phyloP scores from a whole-genome alignment of 2,113 vertebrate species.

The Hippopotamus amphibius region DNA sequence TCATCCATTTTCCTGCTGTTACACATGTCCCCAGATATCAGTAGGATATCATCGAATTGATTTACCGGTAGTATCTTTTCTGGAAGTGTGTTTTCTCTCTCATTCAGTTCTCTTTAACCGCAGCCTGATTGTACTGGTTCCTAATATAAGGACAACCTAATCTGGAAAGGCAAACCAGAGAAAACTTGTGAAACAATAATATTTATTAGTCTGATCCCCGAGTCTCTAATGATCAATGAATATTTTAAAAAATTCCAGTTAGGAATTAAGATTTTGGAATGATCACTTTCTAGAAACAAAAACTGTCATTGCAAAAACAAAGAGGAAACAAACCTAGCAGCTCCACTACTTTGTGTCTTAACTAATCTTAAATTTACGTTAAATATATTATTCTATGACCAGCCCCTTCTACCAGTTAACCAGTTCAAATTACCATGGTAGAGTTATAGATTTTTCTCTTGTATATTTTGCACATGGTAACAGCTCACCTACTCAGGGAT shows the following conservation, averaged over 20 bases:
- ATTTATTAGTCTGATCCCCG: background rate
- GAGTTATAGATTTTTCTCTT: background rate
- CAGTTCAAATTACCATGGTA: background rate
- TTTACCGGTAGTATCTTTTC: background rate
- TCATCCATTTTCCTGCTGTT: background rate
- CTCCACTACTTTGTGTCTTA: background rate
- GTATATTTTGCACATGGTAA: background rate
- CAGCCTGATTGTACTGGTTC: background rate
- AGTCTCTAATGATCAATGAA: background rate
- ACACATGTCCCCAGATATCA: background rate
- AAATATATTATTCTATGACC: background rate
- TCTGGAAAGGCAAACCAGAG: conserved; percentile 37
- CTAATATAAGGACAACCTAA: background rate
- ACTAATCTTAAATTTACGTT: conserved; percentile 19
- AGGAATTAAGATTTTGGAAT: conserved; percentile 22
- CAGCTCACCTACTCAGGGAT: background rate
- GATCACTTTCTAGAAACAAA: background rate
- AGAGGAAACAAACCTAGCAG: background rate
- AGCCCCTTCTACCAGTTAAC: background rate
- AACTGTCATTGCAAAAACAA: background rate
- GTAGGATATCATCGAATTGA: background rate
- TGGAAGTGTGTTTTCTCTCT: background rate
- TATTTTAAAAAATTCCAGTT: background rate
- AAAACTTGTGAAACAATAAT: background rate
- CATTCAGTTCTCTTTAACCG: background rate